Evolutionary conservation across 1,140 invertebrate species (phyloP), one percentile per base, ranked within the genome.

Genomic region (Micrasema longulum): DNA sequence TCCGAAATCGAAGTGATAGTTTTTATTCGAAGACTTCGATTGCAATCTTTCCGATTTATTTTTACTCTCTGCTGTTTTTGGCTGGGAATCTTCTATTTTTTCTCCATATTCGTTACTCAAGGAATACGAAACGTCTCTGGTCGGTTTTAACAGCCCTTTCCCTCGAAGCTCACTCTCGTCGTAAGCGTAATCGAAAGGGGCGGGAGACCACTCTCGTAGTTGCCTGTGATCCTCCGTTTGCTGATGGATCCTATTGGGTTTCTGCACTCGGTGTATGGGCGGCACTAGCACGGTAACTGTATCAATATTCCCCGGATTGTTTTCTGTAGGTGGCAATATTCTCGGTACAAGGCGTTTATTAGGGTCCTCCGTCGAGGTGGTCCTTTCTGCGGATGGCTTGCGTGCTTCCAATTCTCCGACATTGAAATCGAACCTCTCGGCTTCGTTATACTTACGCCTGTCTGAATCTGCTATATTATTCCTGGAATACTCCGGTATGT

Each of bases 261-360:
- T 81, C 67, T 82, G 82, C 26, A 82, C 83, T 76, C 78, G 81
- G 63, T 84, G 83, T 57, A 85, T 84, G 0, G 84, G 83, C 0
- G 84, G 84, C 20, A 85, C 82, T 31, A 82, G 73, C 12, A 85
- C 84, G 7, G 84, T 84, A 0, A 85, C 79, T 1, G 84, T 85
- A 55, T 85, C 84, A 6, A 85, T 85, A 73, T 84, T 80, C 12
- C 80, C 80, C 0, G 84, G 84, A 64, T 85, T 83, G 35, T 85
- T 81, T 69, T 85, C 83, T 0, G 83, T 84, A 0, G 83, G 84
- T 0, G 84, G 84, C 9, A 84, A 71, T 7, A 85, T 80, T 6
- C 82, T 79, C 0, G 84, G 83, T 41, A 79, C 78, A 14, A 85
- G 74, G 3, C 77, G 75, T 47, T 79, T 76, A 16, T 78, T 78